Evolutionary conservation across 2,113 vertebrate genomes (phyloP).

Genomic region (Oplegnathus fasciatus): DNA sequence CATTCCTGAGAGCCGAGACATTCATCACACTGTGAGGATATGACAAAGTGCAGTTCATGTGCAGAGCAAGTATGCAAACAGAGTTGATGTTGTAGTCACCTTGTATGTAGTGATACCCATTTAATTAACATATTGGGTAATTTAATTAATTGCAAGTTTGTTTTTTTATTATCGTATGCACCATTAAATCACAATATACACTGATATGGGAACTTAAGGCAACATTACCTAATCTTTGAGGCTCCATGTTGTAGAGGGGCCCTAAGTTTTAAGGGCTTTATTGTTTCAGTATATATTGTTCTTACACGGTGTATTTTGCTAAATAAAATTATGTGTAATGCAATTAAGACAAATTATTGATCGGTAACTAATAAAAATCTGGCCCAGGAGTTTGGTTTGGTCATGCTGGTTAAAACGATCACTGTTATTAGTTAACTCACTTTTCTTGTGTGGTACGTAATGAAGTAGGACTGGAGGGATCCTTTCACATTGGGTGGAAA

Average conservation of each 20-base stretch:
- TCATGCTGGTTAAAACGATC: too few relatives aligned
- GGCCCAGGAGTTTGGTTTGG: background rate
- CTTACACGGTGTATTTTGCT: background rate
- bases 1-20: background rate
- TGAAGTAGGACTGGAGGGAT: background rate
- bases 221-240: background rate
- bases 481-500: slow-evolving; percentile 47
- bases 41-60: background rate
- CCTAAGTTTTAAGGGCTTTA: background rate
- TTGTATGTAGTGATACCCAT: background rate
- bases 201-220: background rate
- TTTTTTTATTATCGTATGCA: background rate
- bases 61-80: background rate
- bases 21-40: background rate
- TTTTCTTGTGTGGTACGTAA: slow-evolving; percentile 1
- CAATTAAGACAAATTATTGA: background rate
- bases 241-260: too few relatives aligned
- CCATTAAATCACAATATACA: background rate
- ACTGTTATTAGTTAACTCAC: background rate
- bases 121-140: background rate
- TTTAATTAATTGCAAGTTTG: background rate
- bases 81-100: too few relatives aligned
- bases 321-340: background rate
- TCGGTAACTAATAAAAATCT: background rate
- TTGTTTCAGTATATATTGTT: background rate